Evolutionary conservation across 2,888 invertebrate species (phyloP).

Genomic region (Drosophila anomalata): DNA sequence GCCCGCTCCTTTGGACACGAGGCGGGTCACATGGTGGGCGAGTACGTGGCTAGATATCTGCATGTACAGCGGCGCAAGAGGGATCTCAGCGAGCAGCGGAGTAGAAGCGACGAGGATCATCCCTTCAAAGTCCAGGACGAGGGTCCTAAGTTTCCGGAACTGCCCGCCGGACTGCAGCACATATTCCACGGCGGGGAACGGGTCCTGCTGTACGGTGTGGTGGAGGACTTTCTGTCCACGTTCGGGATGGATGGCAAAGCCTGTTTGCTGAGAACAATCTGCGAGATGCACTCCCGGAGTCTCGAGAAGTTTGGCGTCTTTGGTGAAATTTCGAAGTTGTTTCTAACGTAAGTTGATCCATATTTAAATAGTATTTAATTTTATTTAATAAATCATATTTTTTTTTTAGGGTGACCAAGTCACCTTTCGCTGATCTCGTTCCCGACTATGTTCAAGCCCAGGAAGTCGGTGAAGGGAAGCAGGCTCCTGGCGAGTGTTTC

Average conservation of each 20-base stretch:
- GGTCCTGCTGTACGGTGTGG: constrained; percentile 90
- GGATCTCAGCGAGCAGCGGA: constrained; percentile 81
- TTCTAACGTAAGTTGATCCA: constrained; percentile 88
- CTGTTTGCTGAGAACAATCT: constrained; percentile 92
- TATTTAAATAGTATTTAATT: background rate
- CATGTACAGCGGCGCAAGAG: constrained; percentile 85
- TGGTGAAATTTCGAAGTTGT: constrained; percentile 92
- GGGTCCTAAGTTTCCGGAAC: constrained; percentile 75
- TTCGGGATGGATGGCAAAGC: constrained; percentile 93
- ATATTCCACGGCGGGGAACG: constrained; percentile 92
- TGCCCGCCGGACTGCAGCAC: constrained; percentile 84
- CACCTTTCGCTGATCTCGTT: constrained; percentile 90
- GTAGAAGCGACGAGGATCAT: constrained; percentile 33
- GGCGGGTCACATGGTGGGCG: constrained; percentile 87
- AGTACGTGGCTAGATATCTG: constrained; percentile 90
- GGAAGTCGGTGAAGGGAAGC: constrained; percentile 88
- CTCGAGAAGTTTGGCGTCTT: constrained; percentile 91
- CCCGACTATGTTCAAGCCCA: constrained; percentile 92
- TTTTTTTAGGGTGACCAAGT: constrained; percentile 89
- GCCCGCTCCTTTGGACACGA: constrained; percentile 90
- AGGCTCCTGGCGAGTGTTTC: constrained; percentile 91
- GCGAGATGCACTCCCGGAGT: constrained; percentile 93
- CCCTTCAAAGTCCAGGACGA: constrained; percentile 65
- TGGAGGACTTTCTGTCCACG: constrained; percentile 91
- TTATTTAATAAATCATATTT: background rate